Conservation (phyloP, 2,888 invertebrate species). For the Polyploca ridens region DNA sequence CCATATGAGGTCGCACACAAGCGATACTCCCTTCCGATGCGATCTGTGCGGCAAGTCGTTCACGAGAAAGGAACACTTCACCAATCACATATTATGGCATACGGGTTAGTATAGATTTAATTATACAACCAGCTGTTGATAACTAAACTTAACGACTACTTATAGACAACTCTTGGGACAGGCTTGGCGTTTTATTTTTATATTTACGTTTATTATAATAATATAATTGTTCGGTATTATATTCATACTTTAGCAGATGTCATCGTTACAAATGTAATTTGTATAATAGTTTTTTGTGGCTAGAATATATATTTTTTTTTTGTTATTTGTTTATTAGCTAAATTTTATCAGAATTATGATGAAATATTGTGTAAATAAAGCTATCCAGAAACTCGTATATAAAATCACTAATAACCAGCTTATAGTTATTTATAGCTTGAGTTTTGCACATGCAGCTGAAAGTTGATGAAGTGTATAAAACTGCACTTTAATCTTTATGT, state of each 20-base stretch:
- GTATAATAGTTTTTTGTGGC: too few relatives aligned
- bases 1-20: slow-evolving; percentile 94
- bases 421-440: too few relatives aligned
- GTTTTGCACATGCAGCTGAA: too few relatives aligned
- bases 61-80: slow-evolving; percentile 95
- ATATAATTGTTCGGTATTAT: not conserved
- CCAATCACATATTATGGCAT: slow-evolving; percentile 96
- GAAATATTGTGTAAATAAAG: not conserved
- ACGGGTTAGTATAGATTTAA: slow-evolving; percentile 85
- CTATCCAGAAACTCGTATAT: not conserved
- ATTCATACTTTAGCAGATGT: too few relatives aligned
- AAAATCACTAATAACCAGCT: too few relatives aligned
- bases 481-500: too few relatives aligned
- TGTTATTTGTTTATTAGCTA: too few relatives aligned
- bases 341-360: too few relatives aligned
- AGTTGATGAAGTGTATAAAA: too few relatives aligned
- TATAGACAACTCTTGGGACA: slow-evolving; percentile 42
- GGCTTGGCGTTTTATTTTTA: slow-evolving; percentile 56
- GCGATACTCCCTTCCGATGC: slow-evolving; percentile 94
- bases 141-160: slow-evolving; percentile 6
- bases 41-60: slow-evolving; percentile 95
- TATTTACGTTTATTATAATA: not conserved
- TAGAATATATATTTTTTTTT: too few relatives aligned
- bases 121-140: slow-evolving; percentile 20
- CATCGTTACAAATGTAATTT: too few relatives aligned